Evolutionary conservation across 92 coral and sea anemone genomes (phyloP).

Genomic region (Scolanthus callimorphus): DNA sequence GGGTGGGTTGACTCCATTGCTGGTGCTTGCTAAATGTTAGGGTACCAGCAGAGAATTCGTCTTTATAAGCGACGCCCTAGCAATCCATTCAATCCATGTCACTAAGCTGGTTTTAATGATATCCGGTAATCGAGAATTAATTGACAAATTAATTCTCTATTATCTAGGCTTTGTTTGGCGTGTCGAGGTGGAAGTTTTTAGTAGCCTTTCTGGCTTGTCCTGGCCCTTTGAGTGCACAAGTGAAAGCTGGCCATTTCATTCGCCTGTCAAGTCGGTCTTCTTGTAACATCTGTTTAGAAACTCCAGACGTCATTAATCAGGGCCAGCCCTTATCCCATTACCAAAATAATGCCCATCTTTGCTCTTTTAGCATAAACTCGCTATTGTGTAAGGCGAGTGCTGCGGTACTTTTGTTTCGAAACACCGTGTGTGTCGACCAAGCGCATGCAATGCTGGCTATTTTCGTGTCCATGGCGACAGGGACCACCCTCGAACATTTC

Average conservation of each 20-base stretch:
- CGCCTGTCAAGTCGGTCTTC: slow-evolving; percentile 1
- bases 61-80: background rate
- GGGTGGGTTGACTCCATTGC: slow-evolving; percentile 11
- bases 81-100: background rate
- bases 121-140: slow-evolving; percentile 14
- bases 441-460: background rate
- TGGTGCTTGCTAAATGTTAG: background rate
- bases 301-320: slow-evolving; percentile 24
- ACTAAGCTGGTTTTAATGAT: slow-evolving; percentile 4
- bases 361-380: slow-evolving; percentile 13
- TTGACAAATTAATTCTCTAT: slow-evolving; percentile 24
- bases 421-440: background rate
- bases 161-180: slow-evolving; percentile 12
- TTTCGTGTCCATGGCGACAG: background rate
- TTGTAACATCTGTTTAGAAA: slow-evolving; percentile 23
- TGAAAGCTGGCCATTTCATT: slow-evolving; percentile 21
- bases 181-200: background rate
- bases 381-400: background rate
- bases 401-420: background rate
- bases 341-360: slow-evolving; percentile 5
- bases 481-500: too few species aligned
- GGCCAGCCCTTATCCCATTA: slow-evolving; percentile 16
- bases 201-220: slow-evolving; percentile 4
- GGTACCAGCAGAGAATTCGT: background rate
- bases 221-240: too few species aligned